Evolutionary conservation across 1,140 invertebrate genomes (phyloP).

Genomic region (Archivesica marissinica): DNA sequence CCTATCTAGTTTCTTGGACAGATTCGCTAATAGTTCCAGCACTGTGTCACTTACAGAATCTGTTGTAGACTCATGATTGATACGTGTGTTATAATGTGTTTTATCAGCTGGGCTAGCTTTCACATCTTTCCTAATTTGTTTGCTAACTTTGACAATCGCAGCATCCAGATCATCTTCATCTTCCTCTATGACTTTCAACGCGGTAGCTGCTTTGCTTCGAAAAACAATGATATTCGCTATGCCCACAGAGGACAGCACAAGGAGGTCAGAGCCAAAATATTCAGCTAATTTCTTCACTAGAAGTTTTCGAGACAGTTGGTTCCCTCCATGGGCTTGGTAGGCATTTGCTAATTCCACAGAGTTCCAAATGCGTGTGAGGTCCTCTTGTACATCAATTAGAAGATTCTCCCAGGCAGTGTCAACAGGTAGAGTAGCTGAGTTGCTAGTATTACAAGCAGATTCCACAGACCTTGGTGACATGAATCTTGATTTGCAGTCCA

Average conservation of each 20-base stretch:
- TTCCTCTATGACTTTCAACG: background rate
- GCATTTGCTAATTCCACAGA: conserved; percentile 43
- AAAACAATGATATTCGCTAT: conserved; percentile 58
- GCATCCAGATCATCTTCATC: conserved; percentile 34
- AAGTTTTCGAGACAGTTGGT: background rate
- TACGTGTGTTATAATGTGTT: background rate
- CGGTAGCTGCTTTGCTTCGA: conserved; percentile 33
- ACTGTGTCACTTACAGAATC: background rate
- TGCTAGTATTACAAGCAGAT: background rate
- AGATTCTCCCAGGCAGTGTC: background rate
- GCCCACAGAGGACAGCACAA: conserved; percentile 44
- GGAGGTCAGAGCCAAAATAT: conserved; percentile 30
- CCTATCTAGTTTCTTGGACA: conserved; percentile 13
- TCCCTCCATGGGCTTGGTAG: conserved; percentile 18
- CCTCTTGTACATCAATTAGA: background rate
- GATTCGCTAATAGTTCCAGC: background rate
- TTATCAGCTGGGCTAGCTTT: background rate
- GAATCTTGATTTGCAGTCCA: conserved; percentile 31
- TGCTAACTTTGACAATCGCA: background rate
- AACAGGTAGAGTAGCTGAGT: background rate
- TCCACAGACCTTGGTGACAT: background rate
- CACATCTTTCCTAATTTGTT: conserved; percentile 4
- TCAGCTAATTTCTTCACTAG: background rate
- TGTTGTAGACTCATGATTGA: background rate
- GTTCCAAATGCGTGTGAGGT: conserved; percentile 25